Evolutionary conservation across 2,888 invertebrate genomes (phyloP), one percentile per base, ranked within the genome.

Genomic region (Dynastes tityus): DNA sequence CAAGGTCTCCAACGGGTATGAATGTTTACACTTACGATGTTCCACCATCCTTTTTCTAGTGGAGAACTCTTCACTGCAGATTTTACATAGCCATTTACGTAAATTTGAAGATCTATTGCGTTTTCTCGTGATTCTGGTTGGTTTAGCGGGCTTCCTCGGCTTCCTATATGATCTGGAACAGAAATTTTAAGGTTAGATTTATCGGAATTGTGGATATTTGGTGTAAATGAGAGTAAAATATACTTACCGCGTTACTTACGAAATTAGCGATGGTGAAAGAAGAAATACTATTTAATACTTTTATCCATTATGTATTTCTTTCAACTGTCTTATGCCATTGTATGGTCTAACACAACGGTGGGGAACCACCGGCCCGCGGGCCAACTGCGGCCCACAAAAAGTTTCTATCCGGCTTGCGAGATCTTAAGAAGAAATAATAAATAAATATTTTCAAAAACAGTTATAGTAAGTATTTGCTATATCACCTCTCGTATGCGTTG

Each of bases 41-140:
- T 90, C 0, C 87, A 89, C 82, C 90, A 90, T 74, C 90, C 89
- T 49, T 90, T 86, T 16, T 90, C 90, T 90, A 0, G 90, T 90
- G 0, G 90, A 89, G 79, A 90, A 90, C 0, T 90, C 90, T 0
- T 86, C 88, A 0, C 90, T 90, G 81, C 90, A 90, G 82, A 89
- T 90, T 32, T 89, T 88, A 76, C 90, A 90, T 68, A 89, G 89
- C 74, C 90, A 90, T 58, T 16, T 73, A 8, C 27, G 37, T 5
- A 37, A 2, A 9, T 58, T 73, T 0, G 45, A 45, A 1, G 11
- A 32, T 40, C 58, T 61, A 6, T 61, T 3, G n/a, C 40, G 27
- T 45, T 16, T 58, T 58, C n/a, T 40, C 27, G 5, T 40, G 1
- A 45, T 45, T 2, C 11, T 45, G 11, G 45, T 45, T 0, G 37